Conservation (phyloP, 1,140 invertebrate genomes). For the Drosophila cardini region DNA sequence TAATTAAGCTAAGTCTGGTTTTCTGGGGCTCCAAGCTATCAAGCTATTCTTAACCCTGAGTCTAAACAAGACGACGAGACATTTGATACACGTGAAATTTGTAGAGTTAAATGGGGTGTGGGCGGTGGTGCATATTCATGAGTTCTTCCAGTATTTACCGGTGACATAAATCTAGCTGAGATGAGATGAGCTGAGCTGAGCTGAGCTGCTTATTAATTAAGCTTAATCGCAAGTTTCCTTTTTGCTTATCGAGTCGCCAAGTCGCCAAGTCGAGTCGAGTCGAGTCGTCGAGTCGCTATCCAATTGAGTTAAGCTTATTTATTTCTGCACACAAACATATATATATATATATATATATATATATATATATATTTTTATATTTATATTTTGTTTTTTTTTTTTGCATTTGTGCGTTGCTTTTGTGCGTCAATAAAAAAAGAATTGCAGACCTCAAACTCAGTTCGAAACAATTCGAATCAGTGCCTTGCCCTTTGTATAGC, state of each 20-base stretch:
- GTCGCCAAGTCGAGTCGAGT: conserved; percentile 9
- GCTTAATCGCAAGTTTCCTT: conserved; percentile 78
- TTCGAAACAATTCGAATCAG: conserved; percentile 17
- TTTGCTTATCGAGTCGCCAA: conserved; percentile 55
- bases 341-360: too few species aligned
- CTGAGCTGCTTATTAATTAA: conserved; percentile 74
- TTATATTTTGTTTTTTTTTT: conserved; percentile 24
- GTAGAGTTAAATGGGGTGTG: conserved; percentile 3
- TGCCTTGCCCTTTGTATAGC: conserved; percentile 49
- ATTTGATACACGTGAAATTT: conserved; percentile 49
- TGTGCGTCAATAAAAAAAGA: conserved; percentile 58
- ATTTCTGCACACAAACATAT: conserved; percentile 4
- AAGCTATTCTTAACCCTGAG: conserved; percentile 58
- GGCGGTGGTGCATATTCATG: background rate
- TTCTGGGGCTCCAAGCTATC: background rate
- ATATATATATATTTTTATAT: conserved; percentile 11
- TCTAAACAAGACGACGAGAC: conserved; percentile 45
- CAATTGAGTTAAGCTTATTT: conserved; percentile 67
- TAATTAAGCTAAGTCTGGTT: conserved; percentile 20
- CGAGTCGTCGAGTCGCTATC: conserved; percentile 15
- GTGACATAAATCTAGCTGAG: conserved; percentile 54
- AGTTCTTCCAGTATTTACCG: conserved; percentile 22
- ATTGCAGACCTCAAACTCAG: conserved; percentile 21
- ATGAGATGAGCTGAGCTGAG: too few species aligned
- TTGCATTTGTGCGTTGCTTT: conserved; percentile 62